Evolutionary conservation across 2,888 invertebrate species (phyloP).

Genomic region (Andrena haemorrhoa): DNA sequence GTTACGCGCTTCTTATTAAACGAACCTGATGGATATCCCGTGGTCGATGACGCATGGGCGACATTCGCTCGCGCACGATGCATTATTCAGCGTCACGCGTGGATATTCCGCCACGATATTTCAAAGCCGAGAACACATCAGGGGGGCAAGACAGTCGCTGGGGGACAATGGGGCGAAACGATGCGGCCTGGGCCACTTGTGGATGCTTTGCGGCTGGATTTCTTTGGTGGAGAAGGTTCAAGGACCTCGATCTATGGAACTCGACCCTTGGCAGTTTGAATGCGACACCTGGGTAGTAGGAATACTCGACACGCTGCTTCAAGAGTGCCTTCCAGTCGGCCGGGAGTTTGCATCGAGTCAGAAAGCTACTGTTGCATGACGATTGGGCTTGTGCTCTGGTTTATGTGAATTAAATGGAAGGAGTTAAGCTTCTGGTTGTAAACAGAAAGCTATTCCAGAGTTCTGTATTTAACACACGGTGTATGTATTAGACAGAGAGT

Average conservation of each 20-base stretch:
- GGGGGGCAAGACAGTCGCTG: conserved; percentile 11
- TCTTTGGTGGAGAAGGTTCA: neutral
- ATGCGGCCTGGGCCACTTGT: conserved; percentile 34
- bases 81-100: conserved; percentile 39
- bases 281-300: too few relatives aligned
- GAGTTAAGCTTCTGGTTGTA: too few relatives aligned
- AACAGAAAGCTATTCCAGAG: too few relatives aligned
- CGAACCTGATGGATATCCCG: conserved; percentile 58
- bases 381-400: too few relatives aligned
- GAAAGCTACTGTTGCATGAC: too few relatives aligned
- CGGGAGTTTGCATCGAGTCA: too few relatives aligned
- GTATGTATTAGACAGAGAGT: too few relatives aligned
- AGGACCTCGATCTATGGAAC: neutral
- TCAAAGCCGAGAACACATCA: neutral
- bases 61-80: conserved; percentile 13
- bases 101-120: conserved; percentile 43
- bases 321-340: too few relatives aligned
- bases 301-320: too few relatives aligned
- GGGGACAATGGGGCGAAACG: conserved; percentile 34
- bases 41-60: conserved; percentile 44
- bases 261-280: conserved; percentile 8
- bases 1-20: conserved; percentile 78
- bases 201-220: conserved; percentile 37
- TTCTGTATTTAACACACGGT: too few relatives aligned
- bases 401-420: too few relatives aligned